Conservation (phyloP, 1,140 invertebrate genomes). For the Anastrepha ludens region DNA sequence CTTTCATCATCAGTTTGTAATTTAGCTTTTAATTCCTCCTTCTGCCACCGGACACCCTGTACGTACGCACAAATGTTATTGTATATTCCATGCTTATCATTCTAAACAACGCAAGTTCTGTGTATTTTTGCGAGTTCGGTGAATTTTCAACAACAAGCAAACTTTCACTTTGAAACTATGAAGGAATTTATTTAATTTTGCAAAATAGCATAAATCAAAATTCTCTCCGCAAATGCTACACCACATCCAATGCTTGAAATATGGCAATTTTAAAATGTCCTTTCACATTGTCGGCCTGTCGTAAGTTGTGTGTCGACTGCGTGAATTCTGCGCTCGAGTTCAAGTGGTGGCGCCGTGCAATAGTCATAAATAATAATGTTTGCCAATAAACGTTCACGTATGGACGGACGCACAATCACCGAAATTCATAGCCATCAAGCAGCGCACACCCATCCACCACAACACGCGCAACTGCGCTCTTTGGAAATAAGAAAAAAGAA, state of each 20-base stretch:
- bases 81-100: too few species aligned
- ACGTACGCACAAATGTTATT: too few species aligned
- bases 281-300: conserved; percentile 44
- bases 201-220: conserved; percentile 53
- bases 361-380: conserved; percentile 74
- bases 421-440: conserved; percentile 14
- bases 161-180: neutral
- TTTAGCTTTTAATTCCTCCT: too few species aligned
- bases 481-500: neutral
- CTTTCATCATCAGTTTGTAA: too few species aligned
- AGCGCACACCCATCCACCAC: neutral
- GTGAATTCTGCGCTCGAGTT: conserved; percentile 59
- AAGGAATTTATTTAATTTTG: neutral
- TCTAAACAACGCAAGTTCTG: too few species aligned
- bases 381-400: conserved; percentile 74
- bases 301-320: conserved; percentile 4
- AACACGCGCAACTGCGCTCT: too few species aligned
- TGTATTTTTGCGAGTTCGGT: neutral
- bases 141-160: neutral
- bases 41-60: too few species aligned
- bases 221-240: conserved; percentile 8
- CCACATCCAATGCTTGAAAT: conserved; percentile 40
- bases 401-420: conserved; percentile 60
- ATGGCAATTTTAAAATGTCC: conserved; percentile 56
- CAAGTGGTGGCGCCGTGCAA: conserved; percentile 70